These are phyloP conservation scores for Pollenia labialis DNA, from an alignment of 2,888 invertebrate species.

Conservation along the genomic window DNA sequence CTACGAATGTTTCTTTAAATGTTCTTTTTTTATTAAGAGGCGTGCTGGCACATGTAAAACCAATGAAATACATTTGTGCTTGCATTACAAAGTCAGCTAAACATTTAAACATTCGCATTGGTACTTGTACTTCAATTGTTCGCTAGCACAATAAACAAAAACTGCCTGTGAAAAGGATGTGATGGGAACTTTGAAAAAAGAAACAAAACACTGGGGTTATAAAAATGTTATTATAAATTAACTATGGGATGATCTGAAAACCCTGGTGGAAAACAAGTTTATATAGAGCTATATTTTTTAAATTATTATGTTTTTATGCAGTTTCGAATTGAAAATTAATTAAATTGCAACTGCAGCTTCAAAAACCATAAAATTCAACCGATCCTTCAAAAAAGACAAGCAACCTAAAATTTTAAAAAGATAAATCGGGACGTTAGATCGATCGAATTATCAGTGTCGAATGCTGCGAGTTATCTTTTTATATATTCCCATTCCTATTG, in stretches of 20 bases:
- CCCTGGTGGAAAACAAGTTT: slow-evolving; percentile 6
- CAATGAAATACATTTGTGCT: slow-evolving; percentile 63
- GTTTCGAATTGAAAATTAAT: too few relatives aligned
- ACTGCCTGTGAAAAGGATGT: slow-evolving; percentile 15
- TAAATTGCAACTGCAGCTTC: too few relatives aligned
- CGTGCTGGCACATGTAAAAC: slow-evolving; percentile 60
- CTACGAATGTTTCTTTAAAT: slow-evolving; percentile 44
- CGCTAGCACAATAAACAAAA: slow-evolving; percentile 26
- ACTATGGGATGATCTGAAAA: background rate
- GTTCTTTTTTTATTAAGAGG: slow-evolving; percentile 60
- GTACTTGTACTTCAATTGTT: slow-evolving; percentile 29
- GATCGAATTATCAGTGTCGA: background rate
- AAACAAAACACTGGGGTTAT: slow-evolving; percentile 7
- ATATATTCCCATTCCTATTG: slow-evolving; percentile 20
- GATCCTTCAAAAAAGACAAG: too few relatives aligned
- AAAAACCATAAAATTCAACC: too few relatives aligned
- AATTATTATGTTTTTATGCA: too few relatives aligned
- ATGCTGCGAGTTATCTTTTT: background rate
- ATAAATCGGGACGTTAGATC: background rate
- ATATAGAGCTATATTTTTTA: background rate
- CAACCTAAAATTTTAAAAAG: too few relatives aligned
- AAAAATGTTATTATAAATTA: slow-evolving; percentile 47
- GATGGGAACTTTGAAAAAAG: slow-evolving; percentile 30
- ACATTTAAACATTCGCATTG: slow-evolving; percentile 29
- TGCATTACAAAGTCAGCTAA: slow-evolving; percentile 21